Percentiles rank a stretch among this genome's conserved stretches.
Conservation (phyloP, 2,888 invertebrate genomes). For the Blastobasis lacticolella region DNA sequence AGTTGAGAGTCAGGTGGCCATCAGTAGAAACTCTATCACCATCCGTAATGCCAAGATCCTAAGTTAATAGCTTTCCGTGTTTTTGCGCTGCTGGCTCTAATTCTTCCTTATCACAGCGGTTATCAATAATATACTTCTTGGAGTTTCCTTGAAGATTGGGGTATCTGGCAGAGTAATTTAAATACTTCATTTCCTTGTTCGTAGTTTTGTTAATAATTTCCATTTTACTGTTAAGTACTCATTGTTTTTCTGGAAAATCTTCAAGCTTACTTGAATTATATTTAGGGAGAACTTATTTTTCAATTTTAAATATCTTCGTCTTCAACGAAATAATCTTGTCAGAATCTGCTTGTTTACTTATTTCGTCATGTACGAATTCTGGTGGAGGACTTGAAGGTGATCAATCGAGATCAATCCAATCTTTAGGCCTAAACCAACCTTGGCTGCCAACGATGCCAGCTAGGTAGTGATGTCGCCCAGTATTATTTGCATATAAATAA, state of each 20-base stretch:
- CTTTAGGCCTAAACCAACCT: background rate
- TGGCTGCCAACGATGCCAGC: background rate
- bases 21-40: background rate
- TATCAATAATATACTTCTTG: background rate
- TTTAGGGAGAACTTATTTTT: no score
- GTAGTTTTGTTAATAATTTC: slow-evolving; percentile 5
- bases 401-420: slow-evolving; percentile 1
- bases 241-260: background rate
- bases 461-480: background rate
- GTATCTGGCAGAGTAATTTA: slow-evolving; percentile 11
- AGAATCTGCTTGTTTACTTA: background rate
- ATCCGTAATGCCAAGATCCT: background rate
- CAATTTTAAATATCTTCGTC: background rate
- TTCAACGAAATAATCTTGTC: background rate
- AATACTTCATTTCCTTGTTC: slow-evolving; percentile 1
- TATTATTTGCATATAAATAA: background rate
- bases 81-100: slow-evolving; percentile 9
- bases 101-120: slow-evolving; percentile 11
- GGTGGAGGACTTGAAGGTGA: background rate
- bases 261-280: background rate
- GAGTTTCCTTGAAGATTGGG: background rate
- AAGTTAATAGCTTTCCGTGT: background rate
- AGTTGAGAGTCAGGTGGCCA: background rate
- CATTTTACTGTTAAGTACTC: slow-evolving; percentile 4
- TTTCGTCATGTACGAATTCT: slow-evolving; percentile 3